Evolutionary conservation across 53 echinoderm and acorn worm genomes (phyloP).

Genomic region (Stichopus horrens): DNA sequence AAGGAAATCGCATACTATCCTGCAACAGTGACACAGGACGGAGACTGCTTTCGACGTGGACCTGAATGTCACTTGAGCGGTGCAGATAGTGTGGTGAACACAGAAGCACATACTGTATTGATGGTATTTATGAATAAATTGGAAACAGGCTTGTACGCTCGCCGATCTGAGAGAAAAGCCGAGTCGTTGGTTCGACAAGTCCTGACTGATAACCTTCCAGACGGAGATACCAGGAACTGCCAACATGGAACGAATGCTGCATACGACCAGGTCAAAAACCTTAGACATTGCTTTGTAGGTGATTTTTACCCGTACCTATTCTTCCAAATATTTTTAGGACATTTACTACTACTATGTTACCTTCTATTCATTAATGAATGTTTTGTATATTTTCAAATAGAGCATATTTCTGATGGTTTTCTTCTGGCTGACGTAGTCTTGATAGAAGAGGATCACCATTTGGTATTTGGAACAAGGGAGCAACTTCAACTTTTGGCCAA

Average conservation of each 20-base stretch:
- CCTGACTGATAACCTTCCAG: background rate
- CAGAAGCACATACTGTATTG: background rate
- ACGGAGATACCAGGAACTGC: background rate
- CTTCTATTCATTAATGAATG: background rate
- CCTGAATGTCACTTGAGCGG: background rate
- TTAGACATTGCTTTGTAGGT: background rate
- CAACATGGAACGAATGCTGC: background rate
- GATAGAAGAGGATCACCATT: background rate
- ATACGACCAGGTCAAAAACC: background rate
- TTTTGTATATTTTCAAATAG: background rate
- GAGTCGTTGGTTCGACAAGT: background rate
- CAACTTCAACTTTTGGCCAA: background rate
- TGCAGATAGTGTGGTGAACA: background rate
- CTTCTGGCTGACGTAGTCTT: background rate
- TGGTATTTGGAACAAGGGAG: background rate
- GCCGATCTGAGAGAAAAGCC: background rate
- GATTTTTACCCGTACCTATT: background rate
- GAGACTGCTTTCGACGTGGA: background rate
- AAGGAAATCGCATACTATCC: background rate
- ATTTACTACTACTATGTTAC: too few species aligned
- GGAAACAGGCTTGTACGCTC: background rate
- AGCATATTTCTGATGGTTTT: background rate
- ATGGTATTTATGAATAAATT: too few species aligned
- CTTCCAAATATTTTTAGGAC: background rate
- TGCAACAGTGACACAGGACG: background rate